A percentile compares a stretch with the other conserved stretches of the same genome.
These are phyloP conservation scores for Montipora efflorescens DNA, from an alignment of 64 coral and sea anemone species.

Conservation along the genomic window DNA sequence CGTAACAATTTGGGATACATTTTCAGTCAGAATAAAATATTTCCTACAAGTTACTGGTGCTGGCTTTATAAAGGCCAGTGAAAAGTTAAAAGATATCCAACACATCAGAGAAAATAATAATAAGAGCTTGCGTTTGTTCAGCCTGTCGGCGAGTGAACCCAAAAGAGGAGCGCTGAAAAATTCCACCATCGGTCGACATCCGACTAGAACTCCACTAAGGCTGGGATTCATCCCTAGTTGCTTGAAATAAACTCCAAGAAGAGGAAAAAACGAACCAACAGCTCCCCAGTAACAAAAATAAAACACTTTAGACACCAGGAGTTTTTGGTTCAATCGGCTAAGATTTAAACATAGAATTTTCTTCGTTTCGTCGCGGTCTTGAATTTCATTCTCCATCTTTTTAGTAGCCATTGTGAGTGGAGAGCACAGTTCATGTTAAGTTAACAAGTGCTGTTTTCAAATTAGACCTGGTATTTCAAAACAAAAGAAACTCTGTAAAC, in stretches of 20 bases:
- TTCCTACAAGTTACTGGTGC: constrained; percentile 98
- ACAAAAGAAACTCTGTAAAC: constrained; percentile 31
- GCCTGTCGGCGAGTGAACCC: constrained; percentile 87
- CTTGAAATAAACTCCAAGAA: constrained; percentile 99
- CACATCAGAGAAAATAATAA: constrained; percentile 91
- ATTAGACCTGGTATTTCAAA: not conserved
- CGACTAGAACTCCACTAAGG: constrained; percentile 94
- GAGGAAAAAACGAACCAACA: constrained; percentile 98
- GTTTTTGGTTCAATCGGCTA: constrained; percentile 74
- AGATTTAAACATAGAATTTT: constrained; percentile 13
- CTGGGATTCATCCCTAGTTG: constrained; percentile 98
- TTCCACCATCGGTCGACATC: constrained; percentile 97
- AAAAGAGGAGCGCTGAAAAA: constrained; percentile 94
- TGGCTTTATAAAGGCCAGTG: constrained; percentile 96
- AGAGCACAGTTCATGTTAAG: constrained; percentile 7
- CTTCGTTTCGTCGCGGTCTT: not conserved
- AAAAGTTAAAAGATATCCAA: constrained; percentile 99
- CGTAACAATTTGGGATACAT: constrained; percentile 90
- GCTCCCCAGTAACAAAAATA: constrained; percentile 99
- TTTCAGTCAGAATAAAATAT: constrained; percentile 98
- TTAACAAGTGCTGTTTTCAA: not conserved
- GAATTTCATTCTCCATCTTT: not conserved
- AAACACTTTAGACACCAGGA: constrained; percentile 95
- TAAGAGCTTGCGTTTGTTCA: constrained; percentile 90
- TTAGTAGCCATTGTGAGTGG: not conserved